Conservation (phyloP, 2,797 vertebrate genomes). For the Simalia tracyae region DNA sequence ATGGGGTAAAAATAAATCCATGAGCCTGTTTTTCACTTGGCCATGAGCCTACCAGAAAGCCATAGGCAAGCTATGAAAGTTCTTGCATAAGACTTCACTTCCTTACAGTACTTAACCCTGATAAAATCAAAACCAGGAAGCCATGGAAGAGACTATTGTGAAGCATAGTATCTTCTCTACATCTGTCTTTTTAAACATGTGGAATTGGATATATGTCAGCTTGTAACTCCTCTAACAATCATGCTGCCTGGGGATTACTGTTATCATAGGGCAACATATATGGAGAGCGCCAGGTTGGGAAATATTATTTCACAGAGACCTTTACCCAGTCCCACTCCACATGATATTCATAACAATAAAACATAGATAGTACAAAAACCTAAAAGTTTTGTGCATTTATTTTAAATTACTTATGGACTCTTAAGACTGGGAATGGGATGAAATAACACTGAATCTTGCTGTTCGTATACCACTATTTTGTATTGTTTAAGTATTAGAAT, state of each 20-base stretch:
- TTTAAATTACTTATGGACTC: background rate
- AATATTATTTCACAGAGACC: background rate
- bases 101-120: background rate
- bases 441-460: background rate
- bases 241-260: background rate
- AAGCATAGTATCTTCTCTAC: background rate
- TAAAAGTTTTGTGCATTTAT: background rate
- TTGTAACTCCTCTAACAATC: background rate
- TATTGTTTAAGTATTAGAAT: constrained; percentile 3
- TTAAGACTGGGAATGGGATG: background rate
- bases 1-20: background rate
- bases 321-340: background rate
- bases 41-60: background rate
- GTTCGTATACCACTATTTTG: constrained; percentile 8
- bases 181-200: background rate
- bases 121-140: background rate
- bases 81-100: background rate
- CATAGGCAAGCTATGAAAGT: background rate
- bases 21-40: background rate
- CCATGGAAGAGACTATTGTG: background rate
- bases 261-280: background rate
- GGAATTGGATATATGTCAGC: background rate
- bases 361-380: background rate
- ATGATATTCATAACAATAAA: background rate
- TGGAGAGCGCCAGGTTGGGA: background rate